phyloP scores from a whole-genome alignment of 2,113 vertebrate genomes.

The Ameiurus melas region DNA sequence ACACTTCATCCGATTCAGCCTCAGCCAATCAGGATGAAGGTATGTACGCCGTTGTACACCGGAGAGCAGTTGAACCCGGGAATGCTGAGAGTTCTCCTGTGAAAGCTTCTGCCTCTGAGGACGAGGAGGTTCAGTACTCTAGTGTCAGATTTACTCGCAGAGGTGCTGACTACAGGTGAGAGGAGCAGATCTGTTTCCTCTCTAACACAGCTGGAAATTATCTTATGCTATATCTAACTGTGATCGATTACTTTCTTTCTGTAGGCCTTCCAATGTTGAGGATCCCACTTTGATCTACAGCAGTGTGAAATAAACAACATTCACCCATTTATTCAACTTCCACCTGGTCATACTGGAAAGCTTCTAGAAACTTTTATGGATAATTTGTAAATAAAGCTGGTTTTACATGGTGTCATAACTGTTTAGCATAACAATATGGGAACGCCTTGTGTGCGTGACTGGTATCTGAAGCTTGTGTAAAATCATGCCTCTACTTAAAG shows the following conservation, averaged over 20 bases:
- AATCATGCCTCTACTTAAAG: too few relatives aligned
- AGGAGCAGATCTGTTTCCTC: neutral
- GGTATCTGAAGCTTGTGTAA: too few relatives aligned
- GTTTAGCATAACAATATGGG: too few relatives aligned
- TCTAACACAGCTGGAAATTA: neutral
- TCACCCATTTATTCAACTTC: neutral
- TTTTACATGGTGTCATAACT: too few relatives aligned
- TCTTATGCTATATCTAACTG: neutral
- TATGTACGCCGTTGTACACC: neutral
- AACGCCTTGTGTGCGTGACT: too few relatives aligned
- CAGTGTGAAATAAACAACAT: neutral
- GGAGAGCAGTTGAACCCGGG: neutral
- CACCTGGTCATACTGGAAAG: neutral
- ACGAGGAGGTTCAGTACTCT: neutral
- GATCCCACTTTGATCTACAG: conserved; percentile 2
- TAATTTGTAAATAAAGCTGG: too few relatives aligned
- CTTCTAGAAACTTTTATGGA: too few relatives aligned
- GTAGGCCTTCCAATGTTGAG: neutral
- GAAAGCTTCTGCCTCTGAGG: neutral
- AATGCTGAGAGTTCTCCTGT: neutral
- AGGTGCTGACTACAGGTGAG: neutral
- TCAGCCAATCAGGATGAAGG: neutral
- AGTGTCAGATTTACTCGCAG: neutral
- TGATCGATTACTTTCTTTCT: neutral
- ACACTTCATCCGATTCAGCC: neutral